Percentiles rank a stretch among this genome's conserved stretches.
phyloP scores from a whole-genome alignment of 2,888 invertebrate species.

The Clanis bilineata region DNA sequence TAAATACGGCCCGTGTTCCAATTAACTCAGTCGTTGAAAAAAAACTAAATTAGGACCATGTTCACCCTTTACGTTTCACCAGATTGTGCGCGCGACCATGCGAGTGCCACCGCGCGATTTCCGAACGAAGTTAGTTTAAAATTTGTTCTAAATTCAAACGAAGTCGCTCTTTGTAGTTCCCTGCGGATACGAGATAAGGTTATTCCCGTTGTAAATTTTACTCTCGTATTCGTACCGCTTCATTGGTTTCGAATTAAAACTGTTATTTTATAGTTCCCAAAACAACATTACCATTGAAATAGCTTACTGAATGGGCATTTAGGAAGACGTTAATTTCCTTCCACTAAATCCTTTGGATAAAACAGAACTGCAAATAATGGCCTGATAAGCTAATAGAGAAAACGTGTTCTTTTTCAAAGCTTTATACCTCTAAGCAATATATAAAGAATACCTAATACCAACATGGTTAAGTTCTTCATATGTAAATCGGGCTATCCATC shows the following conservation, averaged over 20 bases:
- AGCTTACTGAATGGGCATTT: slow-evolving; percentile 19
- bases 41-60: slow-evolving; percentile 38
- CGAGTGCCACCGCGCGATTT: slow-evolving; percentile 43
- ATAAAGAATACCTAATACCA: not conserved
- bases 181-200: slow-evolving; percentile 47
- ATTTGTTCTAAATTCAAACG: slow-evolving; percentile 52
- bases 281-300: slow-evolving; percentile 12
- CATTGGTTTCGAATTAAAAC: slow-evolving; percentile 41
- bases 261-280: slow-evolving; percentile 10
- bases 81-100: slow-evolving; percentile 46
- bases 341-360: slow-evolving; percentile 1
- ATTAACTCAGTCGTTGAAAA: slow-evolving; percentile 46
- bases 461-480: not conserved
- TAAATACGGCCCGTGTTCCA: slow-evolving; percentile 45
- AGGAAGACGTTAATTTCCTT: not conserved
- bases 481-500: no score
- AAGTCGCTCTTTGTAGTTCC: slow-evolving; percentile 45
- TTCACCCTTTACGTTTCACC: slow-evolving; percentile 43
- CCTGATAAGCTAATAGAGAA: slow-evolving; percentile 18
- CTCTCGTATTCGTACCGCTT: slow-evolving; percentile 39
- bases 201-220: slow-evolving; percentile 43
- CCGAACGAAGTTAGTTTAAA: slow-evolving; percentile 53
- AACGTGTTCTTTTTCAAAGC: not conserved
- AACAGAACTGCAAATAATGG: not conserved
- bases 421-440: slow-evolving; percentile 15